Evolutionary conservation across 2,888 invertebrate genomes (phyloP).

Genomic region (Phlogophora meticulosa): DNA sequence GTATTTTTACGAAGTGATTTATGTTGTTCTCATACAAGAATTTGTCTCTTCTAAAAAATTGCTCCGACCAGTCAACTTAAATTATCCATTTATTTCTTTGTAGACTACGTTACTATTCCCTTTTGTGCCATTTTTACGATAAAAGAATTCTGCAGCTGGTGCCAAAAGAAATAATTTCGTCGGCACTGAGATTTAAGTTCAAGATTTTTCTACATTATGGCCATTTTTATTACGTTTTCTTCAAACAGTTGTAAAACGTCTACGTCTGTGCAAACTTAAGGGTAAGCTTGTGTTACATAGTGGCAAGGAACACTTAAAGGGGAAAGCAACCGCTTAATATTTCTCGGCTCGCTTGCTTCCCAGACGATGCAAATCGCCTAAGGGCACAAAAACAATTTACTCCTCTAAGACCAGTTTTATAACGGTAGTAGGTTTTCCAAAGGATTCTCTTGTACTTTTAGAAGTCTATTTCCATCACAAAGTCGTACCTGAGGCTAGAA

Average conservation of each 20-base stretch:
- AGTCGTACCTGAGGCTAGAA: constrained; percentile 80
- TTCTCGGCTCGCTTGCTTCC: constrained; percentile 65
- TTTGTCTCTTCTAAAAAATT: constrained; percentile 35
- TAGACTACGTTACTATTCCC: constrained; percentile 60
- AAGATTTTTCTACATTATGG: constrained; percentile 48
- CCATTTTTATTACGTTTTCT: constrained; percentile 49
- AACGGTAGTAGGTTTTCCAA: constrained; percentile 74
- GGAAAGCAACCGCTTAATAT: constrained; percentile 69
- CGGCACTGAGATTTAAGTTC: constrained; percentile 56
- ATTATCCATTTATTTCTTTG: constrained; percentile 61
- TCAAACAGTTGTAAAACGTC: constrained; percentile 38
- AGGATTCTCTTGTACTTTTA: constrained; percentile 78
- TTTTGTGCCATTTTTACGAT: constrained; percentile 65
- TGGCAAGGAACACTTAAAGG: constrained; percentile 57
- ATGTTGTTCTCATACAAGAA: constrained; percentile 18
- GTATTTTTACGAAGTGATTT: constrained; percentile 15
- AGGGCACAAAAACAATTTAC: constrained; percentile 89
- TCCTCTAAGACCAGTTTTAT: constrained; percentile 81
- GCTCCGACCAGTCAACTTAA: constrained; percentile 39
- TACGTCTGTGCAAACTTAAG: constrained; percentile 27
- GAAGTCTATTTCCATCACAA: constrained; percentile 85
- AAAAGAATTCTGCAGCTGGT: constrained; percentile 70
- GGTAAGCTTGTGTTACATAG: constrained; percentile 38
- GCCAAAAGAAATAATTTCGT: constrained; percentile 63
- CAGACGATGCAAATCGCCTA: constrained; percentile 78